A percentile compares a stretch with the other conserved stretches of the same genome.
Evolutionary conservation across 2,113 vertebrate genomes (phyloP).

Genomic region (Platichthys flesus): DNA sequence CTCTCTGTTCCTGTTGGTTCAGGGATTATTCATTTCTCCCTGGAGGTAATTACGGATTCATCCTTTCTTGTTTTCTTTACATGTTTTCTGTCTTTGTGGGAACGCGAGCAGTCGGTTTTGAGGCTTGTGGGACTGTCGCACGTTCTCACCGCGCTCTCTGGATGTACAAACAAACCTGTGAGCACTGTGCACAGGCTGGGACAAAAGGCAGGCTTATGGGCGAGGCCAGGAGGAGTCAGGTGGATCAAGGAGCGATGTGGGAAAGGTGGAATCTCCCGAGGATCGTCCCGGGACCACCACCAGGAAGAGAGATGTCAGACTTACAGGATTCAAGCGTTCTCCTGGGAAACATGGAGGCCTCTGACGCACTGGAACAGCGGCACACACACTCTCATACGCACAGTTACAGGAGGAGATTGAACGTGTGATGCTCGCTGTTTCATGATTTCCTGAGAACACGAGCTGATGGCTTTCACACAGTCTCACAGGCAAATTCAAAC

Average conservation of each 20-base stretch:
- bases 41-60: conserved; percentile 32
- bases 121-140: conserved; percentile 47
- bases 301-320: conserved; percentile 66
- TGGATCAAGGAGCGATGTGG: conserved; percentile 78
- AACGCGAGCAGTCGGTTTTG: conserved; percentile 34
- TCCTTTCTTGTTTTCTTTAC: background rate
- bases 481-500: conserved; percentile 16
- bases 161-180: conserved; percentile 66
- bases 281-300: conserved; percentile 73
- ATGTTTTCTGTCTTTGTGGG: conserved; percentile 39
- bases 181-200: conserved; percentile 41
- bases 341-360: conserved; percentile 71
- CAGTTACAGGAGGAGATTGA: conserved; percentile 7
- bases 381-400: conserved; percentile 8
- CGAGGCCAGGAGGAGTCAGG: conserved; percentile 67
- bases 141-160: conserved; percentile 59
- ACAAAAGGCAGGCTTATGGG: conserved; percentile 75
- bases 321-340: conserved; percentile 71
- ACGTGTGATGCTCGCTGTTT: background rate
- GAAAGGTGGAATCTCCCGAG: conserved; percentile 79
- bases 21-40: conserved; percentile 33
- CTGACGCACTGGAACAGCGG: conserved; percentile 39
- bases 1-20: conserved; percentile 20
- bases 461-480: conserved; percentile 40
- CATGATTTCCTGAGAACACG: conserved; percentile 50